These are phyloP conservation scores for Epiblema foenella DNA, from an alignment of 2,888 invertebrate species.

Conservation along the genomic window DNA sequence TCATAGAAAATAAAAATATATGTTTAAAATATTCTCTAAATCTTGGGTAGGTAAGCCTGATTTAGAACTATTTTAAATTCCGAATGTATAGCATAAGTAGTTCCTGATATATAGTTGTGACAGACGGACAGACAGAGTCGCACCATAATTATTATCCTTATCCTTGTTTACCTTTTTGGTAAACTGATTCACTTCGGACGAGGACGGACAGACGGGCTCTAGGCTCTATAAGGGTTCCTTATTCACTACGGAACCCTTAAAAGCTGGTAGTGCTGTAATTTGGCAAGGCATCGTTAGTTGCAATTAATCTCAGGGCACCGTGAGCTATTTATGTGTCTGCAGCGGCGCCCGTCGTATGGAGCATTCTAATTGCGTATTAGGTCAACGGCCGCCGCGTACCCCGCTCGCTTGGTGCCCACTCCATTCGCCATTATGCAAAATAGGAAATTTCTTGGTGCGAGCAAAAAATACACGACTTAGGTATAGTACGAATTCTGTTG, in stretches of 20 bases:
- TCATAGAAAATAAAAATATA: too few relatives aligned
- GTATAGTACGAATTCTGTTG: not conserved
- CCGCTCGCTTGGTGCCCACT: conserved; percentile 62
- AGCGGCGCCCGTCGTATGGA: conserved; percentile 73
- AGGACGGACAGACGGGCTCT: too few relatives aligned
- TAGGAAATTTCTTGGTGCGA: conserved; percentile 54
- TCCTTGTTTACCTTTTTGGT: too few relatives aligned
- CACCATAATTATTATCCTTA: too few relatives aligned
- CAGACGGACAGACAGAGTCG: too few relatives aligned
- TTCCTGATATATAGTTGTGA: too few relatives aligned
- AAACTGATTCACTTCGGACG: too few relatives aligned
- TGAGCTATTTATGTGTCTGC: conserved; percentile 79
- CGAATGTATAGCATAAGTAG: too few relatives aligned
- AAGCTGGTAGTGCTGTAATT: conserved; percentile 17
- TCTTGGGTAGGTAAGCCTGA: too few relatives aligned
- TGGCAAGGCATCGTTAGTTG: conserved; percentile 38
- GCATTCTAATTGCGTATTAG: conserved; percentile 84
- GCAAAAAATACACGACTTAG: not conserved
- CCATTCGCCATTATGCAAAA: conserved; percentile 74
- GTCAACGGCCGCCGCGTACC: conserved; percentile 72
- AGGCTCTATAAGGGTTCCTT: too few relatives aligned
- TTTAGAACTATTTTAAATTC: too few relatives aligned
- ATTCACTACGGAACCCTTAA: not conserved
- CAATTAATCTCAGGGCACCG: conserved; percentile 72
- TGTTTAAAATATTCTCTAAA: too few relatives aligned